A percentile compares a stretch with the other conserved stretches of the same genome.
Evolutionary conservation across 2,888 invertebrate species (phyloP).

Genomic region (Hetaerina titia): DNA sequence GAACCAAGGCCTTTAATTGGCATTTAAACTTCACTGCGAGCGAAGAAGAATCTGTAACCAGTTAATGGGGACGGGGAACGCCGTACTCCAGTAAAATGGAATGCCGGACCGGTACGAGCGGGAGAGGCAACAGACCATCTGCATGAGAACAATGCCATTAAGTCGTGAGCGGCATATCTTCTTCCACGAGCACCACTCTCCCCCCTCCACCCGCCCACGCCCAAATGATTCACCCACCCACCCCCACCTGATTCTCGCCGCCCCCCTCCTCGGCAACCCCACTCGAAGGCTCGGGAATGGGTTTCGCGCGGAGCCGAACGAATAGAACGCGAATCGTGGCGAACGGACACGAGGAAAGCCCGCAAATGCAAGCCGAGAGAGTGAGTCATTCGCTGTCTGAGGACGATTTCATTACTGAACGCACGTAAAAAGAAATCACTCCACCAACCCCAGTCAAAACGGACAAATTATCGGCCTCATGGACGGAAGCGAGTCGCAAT

Average conservation of each 20-base stretch:
- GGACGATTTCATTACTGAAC: neutral
- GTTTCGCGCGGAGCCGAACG: neutral
- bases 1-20: neutral
- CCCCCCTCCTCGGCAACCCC: neutral
- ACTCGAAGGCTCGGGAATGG: neutral
- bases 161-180: neutral
- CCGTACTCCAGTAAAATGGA: neutral
- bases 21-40: neutral
- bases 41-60: neutral
- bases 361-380: neutral
- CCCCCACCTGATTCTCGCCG: neutral
- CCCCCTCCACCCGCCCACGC: neutral
- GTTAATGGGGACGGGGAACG: neutral
- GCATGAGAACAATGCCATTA: conserved; percentile 1
- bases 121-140: neutral
- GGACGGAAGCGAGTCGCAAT: neutral
- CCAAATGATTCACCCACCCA: neutral
- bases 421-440: neutral
- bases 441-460: neutral
- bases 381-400: neutral
- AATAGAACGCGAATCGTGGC: neutral
- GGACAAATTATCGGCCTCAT: neutral
- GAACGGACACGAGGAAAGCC: neutral
- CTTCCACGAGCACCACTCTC: neutral
- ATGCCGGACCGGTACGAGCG: neutral